Percentiles rank a stretch among this genome's conserved stretches.
phyloP scores from a whole-genome alignment of 2,797 vertebrate species.

The Micrastur ruficollis region DNA sequence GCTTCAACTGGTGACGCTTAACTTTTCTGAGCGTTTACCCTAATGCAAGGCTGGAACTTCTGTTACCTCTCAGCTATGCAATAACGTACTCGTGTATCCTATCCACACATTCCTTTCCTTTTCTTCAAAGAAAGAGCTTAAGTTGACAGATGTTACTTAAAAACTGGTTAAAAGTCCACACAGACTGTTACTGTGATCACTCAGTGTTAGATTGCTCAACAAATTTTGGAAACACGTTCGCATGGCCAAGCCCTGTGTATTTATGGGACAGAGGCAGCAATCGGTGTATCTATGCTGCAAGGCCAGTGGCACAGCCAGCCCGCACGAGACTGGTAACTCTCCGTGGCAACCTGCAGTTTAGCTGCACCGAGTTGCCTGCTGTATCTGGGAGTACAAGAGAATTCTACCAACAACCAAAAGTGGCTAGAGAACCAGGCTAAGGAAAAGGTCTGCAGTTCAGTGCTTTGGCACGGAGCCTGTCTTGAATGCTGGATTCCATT shows the following conservation, averaged over 20 bases:
- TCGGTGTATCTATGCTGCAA: fast-evolving
- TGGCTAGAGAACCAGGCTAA: background rate
- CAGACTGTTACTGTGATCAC: background rate
- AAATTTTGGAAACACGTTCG: fast-evolving
- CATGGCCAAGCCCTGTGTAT: fast-evolving
- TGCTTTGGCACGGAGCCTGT: background rate
- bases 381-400: background rate
- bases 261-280: background rate
- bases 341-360: background rate
- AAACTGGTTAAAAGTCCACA: background rate
- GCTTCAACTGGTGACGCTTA: background rate
- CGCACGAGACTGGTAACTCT: fast-evolving
- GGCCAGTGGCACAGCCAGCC: background rate
- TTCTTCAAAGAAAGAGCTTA: background rate
- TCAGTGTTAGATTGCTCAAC: background rate
- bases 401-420: background rate
- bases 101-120: fast-evolving
- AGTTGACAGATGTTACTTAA: no score
- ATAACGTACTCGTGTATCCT: fast-evolving
- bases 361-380: fast-evolving
- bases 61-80: background rate
- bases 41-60: fast-evolving
- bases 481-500: no score
- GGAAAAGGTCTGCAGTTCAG: background rate
- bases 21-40: fast-evolving